Evolutionary conservation across 2,113 vertebrate species (phyloP).

Genomic region (rabbit (Oryctolagus cuniculus)): DNA sequence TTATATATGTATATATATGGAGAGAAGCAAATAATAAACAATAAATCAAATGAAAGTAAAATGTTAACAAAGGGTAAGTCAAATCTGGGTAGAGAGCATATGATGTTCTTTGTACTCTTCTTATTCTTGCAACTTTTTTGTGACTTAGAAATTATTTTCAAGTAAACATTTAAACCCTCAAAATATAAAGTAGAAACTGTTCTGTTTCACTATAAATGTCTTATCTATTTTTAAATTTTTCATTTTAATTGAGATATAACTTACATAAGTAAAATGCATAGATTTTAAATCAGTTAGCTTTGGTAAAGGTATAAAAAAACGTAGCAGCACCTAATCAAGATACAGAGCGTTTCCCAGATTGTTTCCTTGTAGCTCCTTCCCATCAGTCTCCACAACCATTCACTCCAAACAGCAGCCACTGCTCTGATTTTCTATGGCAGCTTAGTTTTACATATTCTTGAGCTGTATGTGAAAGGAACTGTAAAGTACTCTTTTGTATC

Average conservation of each 20-base stretch:
- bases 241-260: background rate
- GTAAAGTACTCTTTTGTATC: background rate
- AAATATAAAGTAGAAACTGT: slow-evolving; percentile 14
- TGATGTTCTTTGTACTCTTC: background rate
- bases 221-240: background rate
- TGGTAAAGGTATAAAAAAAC: background rate
- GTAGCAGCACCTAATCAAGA: background rate
- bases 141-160: slow-evolving; percentile 13
- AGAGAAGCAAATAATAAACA: slow-evolving; percentile 3
- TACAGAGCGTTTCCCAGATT: background rate
- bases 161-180: background rate
- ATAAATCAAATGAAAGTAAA: slow-evolving; percentile 18
- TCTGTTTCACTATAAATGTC: background rate
- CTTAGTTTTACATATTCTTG: background rate
- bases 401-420: background rate
- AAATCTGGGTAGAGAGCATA: background rate
- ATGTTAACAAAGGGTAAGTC: background rate
- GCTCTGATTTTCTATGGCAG: background rate
- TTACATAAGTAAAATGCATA: background rate
- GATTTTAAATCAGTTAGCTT: slow-evolving; percentile 15
- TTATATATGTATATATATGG: background rate
- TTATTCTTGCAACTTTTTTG: background rate
- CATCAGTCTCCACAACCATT: background rate
- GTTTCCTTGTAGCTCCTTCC: background rate
- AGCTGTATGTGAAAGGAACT: background rate